phyloP scores from a whole-genome alignment of 2,888 invertebrate genomes.

The Trypoxylon attenuatum region DNA sequence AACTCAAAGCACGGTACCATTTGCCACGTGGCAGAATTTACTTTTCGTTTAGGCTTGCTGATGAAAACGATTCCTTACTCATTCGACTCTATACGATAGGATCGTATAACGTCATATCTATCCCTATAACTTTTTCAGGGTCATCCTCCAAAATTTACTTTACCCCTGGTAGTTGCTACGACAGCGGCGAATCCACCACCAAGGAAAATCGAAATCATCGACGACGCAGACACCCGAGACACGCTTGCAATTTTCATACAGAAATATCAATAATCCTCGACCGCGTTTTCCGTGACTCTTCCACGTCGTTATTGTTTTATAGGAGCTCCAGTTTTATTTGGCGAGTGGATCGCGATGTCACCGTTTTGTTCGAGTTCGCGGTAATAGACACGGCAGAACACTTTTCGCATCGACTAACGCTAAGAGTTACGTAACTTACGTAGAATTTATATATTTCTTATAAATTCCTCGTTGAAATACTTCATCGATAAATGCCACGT shows the following conservation, averaged over 20 bases:
- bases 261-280: constrained; percentile 16
- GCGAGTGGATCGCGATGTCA: not conserved
- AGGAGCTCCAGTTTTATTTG: constrained; percentile 3
- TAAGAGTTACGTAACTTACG: too few species aligned
- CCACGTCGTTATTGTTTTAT: constrained; percentile 25
- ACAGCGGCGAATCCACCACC: constrained; percentile 8
- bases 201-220: constrained; percentile 27
- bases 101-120: constrained; percentile 4
- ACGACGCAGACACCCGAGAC: constrained; percentile 27
- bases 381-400: too few species aligned
- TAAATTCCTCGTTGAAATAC: too few species aligned
- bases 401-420: too few species aligned
- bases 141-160: constrained; percentile 40
- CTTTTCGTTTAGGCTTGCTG: too few species aligned
- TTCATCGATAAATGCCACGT: too few species aligned
- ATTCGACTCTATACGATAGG: not conserved
- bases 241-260: constrained; percentile 31
- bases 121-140: constrained; percentile 43
- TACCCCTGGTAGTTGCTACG: constrained; percentile 3
- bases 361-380: not conserved
- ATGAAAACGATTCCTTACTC: too few species aligned
- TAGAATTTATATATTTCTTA: too few species aligned
- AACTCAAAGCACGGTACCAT: not conserved
- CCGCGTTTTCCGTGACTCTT: not conserved
- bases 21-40: too few species aligned